Percentiles rank a stretch among this genome's conserved stretches.
phyloP scores from a whole-genome alignment of 2,888 invertebrate genomes.

The Noctua pronuba region DNA sequence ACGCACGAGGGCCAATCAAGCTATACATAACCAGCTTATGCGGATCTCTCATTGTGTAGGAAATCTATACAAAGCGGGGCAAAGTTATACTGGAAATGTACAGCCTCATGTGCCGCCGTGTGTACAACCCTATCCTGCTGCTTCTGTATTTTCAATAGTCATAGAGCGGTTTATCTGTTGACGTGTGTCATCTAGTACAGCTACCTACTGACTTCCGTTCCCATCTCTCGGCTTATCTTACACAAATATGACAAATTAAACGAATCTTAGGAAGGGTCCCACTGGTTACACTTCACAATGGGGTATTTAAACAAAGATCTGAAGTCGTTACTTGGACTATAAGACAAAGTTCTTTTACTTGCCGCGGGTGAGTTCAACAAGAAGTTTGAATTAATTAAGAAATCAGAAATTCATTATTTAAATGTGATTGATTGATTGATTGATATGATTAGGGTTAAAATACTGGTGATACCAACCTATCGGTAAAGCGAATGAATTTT shows the following conservation, averaged over 20 bases:
- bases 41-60: too few relatives aligned
- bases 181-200: constrained; percentile 77
- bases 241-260: constrained; percentile 87
- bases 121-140: constrained; percentile 9
- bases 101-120: too few relatives aligned
- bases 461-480: not conserved
- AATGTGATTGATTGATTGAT: too few relatives aligned
- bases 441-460: too few relatives aligned
- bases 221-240: constrained; percentile 84
- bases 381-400: not conserved
- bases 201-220: constrained; percentile 84
- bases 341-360: constrained; percentile 35
- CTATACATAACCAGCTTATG: too few relatives aligned
- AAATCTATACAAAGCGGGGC: too few relatives aligned
- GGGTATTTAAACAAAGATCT: constrained; percentile 61
- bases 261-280: constrained; percentile 69
- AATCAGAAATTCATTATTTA: not conserved
- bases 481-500: not conserved
- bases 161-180: constrained; percentile 77
- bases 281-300: constrained; percentile 56
- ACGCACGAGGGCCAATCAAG: too few relatives aligned
- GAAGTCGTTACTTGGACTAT: constrained; percentile 39
- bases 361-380: constrained; percentile 6
- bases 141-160: constrained; percentile 59
- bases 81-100: too few relatives aligned